Base-by-base conservation (phyloP, 2,797 vertebrate genomes). In the Spinibarbus caldwelli region DNA sequence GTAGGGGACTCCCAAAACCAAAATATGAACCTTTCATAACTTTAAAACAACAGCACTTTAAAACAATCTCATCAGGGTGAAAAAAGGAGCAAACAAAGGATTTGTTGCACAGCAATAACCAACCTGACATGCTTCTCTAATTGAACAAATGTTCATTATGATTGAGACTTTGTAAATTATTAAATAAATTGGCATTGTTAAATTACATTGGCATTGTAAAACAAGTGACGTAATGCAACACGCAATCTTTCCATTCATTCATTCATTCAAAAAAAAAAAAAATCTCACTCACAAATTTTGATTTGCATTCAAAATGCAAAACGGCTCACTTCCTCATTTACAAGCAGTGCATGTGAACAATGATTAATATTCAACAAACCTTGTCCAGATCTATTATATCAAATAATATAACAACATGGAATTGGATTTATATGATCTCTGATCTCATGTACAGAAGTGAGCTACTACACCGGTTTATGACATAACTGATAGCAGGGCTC, bases 71-170 rank as follows among this genome's bases (percentile, higher is more conserved):
- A 52, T 52, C 23, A 14, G 43, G 1, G 34, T 8, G 38, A 14
- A 6, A 64, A 71, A 31, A 62, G 8, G 5, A 81, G 41, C 49
- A 82, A 81, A 29, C 15, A 54, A 59, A 59, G 41, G 29, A 34
- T 73, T 62, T 62, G 38, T 45, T 59, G 38, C 67, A 43, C 17
- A 45, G 41, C 7, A 62, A 15, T 34, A 59, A 64, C 11, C 72
- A 75, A 75, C 70, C 49, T 47, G 52, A 72, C 52, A 36, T 36
- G 41, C 36, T 52, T 76, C 3, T 76, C 21, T 76, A 41, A 83
- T 6, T 66, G 21, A 76, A 38, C 72, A 84, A 38, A 52, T 23
- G 26, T 77, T 83, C 47, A 19, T 83, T 83, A 47, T 8, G 12
- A 47, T n/a, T 4, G 43, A 29, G 62, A 54, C 0, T n/a, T n/a